A percentile compares a stretch with the other conserved stretches of the same genome.
phyloP scores from a whole-genome alignment of 2,888 invertebrate genomes.

The Apamea anceps region DNA sequence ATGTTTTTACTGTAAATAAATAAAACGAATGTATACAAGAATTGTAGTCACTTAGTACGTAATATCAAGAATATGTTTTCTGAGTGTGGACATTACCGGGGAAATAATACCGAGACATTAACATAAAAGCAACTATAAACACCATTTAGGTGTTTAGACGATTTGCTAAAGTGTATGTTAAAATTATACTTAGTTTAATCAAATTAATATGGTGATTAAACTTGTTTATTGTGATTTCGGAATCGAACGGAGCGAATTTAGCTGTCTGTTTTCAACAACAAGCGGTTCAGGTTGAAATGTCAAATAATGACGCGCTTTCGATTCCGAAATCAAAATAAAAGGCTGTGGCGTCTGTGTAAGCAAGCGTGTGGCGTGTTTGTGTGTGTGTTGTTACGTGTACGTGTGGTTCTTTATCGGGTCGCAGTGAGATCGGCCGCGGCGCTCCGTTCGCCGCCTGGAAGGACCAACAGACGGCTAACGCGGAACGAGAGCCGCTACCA shows the following conservation, averaged over 20 bases:
- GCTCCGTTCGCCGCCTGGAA: conserved; percentile 91
- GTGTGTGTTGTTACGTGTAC: conserved; percentile 80
- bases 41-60: conserved; percentile 23
- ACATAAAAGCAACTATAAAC: conserved; percentile 41
- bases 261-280: conserved; percentile 17
- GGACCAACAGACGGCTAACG: conserved; percentile 97
- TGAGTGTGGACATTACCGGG: conserved; percentile 44
- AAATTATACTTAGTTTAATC: conserved; percentile 40
- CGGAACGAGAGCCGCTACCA: conserved; percentile 98
- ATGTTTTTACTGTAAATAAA: conserved; percentile 32
- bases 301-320: conserved; percentile 54
- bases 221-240: conserved; percentile 70
- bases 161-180: conserved; percentile 43
- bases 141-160: conserved; percentile 30
- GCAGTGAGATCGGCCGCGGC: conserved; percentile 89
- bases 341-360: conserved; percentile 64
- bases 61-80: conserved; percentile 13
- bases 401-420: conserved; percentile 90
- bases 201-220: conserved; percentile 68
- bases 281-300: conserved; percentile 5
- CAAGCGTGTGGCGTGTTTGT: conserved; percentile 72
- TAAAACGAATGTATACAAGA: conserved; percentile 18
- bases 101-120: conserved; percentile 44
- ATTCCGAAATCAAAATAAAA: conserved; percentile 71
- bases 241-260: conserved; percentile 63